Conservation (phyloP, 2,797 vertebrate species). For the Amphiprion clarkii region DNA sequence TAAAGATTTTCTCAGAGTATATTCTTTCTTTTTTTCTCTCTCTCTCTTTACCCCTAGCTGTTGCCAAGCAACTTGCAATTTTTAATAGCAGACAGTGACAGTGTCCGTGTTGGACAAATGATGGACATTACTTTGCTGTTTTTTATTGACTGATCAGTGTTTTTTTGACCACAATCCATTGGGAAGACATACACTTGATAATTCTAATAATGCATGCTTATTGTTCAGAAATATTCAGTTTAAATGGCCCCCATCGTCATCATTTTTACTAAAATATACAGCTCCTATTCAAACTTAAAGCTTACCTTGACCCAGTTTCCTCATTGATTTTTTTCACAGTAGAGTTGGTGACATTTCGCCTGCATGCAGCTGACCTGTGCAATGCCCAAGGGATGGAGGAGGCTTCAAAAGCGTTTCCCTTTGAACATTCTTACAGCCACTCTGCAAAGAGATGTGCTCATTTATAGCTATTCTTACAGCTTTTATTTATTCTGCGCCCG, state of each 20-base stretch:
- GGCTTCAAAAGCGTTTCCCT: background rate
- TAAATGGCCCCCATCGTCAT: background rate
- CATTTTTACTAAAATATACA: background rate
- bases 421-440: slow-evolving; percentile 4
- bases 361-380: slow-evolving; percentile 19
- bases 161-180: background rate
- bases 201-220: background rate
- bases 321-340: slow-evolving; percentile 26
- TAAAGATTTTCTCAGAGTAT: slow-evolving; percentile 23
- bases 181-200: background rate
- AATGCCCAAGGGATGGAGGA: background rate
- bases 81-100: slow-evolving; percentile 28
- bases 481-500: slow-evolving; percentile 40
- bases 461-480: slow-evolving; percentile 7
- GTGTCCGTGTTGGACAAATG: background rate
- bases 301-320: slow-evolving; percentile 15
- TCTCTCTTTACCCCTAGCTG: slow-evolving; percentile 22
- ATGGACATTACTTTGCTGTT: background rate
- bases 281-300: background rate
- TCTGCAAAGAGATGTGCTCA: slow-evolving; percentile 8
- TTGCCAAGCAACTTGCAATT: slow-evolving; percentile 69
- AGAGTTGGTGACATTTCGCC: slow-evolving; percentile 17
- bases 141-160: background rate
- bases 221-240: background rate
- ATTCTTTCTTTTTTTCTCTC: slow-evolving; percentile 24